Evolutionary conservation across 2,888 invertebrate species (phyloP).

Genomic region (Drosophila picticornis): DNA sequence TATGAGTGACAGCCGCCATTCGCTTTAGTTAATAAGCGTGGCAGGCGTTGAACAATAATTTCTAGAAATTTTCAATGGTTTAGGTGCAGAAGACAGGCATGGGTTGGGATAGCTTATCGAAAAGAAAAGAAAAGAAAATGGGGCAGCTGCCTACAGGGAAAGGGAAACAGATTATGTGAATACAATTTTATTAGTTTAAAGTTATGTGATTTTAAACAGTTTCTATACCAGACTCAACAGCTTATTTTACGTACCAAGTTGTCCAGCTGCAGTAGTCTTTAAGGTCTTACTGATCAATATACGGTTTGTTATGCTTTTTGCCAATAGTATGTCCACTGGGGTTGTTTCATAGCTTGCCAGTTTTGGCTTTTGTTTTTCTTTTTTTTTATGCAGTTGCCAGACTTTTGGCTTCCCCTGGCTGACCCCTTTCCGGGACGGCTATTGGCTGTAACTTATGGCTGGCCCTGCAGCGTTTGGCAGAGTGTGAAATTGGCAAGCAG

Average conservation of each 20-base stretch:
- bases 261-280: slow-evolving; percentile 1
- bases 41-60: slow-evolving; percentile 53
- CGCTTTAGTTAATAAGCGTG: slow-evolving; percentile 74
- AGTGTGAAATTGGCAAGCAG: slow-evolving; percentile 79
- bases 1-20: slow-evolving; percentile 64
- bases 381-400: slow-evolving; percentile 36
- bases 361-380: slow-evolving; percentile 33
- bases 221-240: neutral
- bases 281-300: slow-evolving; percentile 26
- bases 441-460: slow-evolving; percentile 69
- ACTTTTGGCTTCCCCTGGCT: slow-evolving; percentile 23
- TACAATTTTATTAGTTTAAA: neutral
- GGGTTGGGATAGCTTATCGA: neutral
- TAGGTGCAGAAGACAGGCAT: slow-evolving; percentile 1
- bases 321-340: slow-evolving; percentile 14
- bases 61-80: neutral
- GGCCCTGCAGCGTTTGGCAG: slow-evolving; percentile 78
- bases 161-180: neutral
- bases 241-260: neutral
- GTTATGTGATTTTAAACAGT: neutral
- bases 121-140: neutral
- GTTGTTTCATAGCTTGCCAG: slow-evolving; percentile 20
- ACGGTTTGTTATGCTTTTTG: slow-evolving; percentile 16
- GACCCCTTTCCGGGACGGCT: slow-evolving; percentile 56
- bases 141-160: neutral